phyloP scores from a whole-genome alignment of 2,888 invertebrate genomes.

The Rhamphomyia laevipes region DNA sequence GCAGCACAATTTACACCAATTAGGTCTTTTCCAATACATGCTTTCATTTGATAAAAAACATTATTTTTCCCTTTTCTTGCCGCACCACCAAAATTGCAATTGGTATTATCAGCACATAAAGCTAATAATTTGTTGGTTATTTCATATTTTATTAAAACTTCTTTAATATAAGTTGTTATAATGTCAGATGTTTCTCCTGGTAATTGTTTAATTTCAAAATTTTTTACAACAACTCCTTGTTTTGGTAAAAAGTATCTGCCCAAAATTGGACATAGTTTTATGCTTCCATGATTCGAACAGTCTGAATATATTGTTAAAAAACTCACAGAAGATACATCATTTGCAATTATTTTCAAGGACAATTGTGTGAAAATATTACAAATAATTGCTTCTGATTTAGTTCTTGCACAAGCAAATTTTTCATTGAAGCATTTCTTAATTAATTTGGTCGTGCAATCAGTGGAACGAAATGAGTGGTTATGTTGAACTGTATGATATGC shows the following conservation, averaged over 20 bases:
- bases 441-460: slow-evolving; percentile 13
- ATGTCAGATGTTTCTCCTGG: slow-evolving; percentile 5
- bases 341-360: neutral
- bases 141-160: neutral
- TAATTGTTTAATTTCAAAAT: neutral
- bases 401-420: too few relatives aligned
- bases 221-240: neutral
- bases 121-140: neutral
- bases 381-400: too few relatives aligned
- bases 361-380: slow-evolving; percentile 9
- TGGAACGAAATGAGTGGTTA: slow-evolving; percentile 15
- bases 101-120: slow-evolving; percentile 6
- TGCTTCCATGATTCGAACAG: too few relatives aligned
- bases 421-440: slow-evolving; percentile 4
- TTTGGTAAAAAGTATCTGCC: slow-evolving; percentile 5
- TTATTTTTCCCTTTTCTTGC: slow-evolving; percentile 10
- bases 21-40: slow-evolving; percentile 5
- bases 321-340: neutral
- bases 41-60: slow-evolving; percentile 4
- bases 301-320: slow-evolving; percentile 1
- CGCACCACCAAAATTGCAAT: too few relatives aligned
- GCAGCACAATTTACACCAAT: slow-evolving; percentile 13
- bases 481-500: slow-evolving; percentile 17
- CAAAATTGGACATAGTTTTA: slow-evolving; percentile 5
- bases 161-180: neutral